These are phyloP conservation scores for Melanargia galathea DNA, from an alignment of 2,888 invertebrate species.

Conservation along the genomic window DNA sequence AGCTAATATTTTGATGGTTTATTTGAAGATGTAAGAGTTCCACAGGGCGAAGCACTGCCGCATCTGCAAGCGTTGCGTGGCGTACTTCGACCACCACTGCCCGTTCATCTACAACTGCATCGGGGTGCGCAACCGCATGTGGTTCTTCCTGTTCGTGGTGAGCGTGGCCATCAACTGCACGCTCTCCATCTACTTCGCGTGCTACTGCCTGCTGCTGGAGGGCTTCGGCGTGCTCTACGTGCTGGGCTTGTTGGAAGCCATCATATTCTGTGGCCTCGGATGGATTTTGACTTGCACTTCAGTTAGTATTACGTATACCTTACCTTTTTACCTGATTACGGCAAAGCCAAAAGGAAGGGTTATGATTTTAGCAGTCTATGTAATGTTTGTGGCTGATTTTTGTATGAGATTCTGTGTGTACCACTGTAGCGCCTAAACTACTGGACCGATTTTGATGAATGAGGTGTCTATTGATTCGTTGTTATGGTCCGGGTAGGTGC, in stretches of 20 bases:
- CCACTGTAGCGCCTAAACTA: too few relatives aligned
- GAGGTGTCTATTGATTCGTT: too few relatives aligned
- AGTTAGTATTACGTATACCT: constrained; percentile 79
- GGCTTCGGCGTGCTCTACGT: constrained; percentile 93
- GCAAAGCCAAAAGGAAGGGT: too few relatives aligned
- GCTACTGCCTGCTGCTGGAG: constrained; percentile 91
- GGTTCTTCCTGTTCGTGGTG: constrained; percentile 95
- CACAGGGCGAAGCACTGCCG: constrained; percentile 92
- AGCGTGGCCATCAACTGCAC: constrained; percentile 94
- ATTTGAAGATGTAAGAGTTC: constrained; percentile 17
- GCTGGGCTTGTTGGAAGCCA: constrained; percentile 90
- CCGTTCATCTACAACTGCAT: constrained; percentile 98
- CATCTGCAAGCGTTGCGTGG: constrained; percentile 93
- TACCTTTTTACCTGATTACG: not conserved
- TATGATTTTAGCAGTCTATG: too few relatives aligned
- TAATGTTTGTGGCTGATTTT: too few relatives aligned
- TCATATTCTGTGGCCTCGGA: constrained; percentile 92
- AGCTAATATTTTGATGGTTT: too few relatives aligned
- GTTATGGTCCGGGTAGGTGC: too few relatives aligned
- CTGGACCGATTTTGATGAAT: too few relatives aligned
- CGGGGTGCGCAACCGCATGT: constrained; percentile 94
- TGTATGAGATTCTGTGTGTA: too few relatives aligned
- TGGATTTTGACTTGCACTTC: constrained; percentile 94
- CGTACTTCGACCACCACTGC: constrained; percentile 97
- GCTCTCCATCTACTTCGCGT: constrained; percentile 93